Evolutionary conservation across 2,113 vertebrate species (phyloP).

Genomic region (Aramus guarauna): DNA sequence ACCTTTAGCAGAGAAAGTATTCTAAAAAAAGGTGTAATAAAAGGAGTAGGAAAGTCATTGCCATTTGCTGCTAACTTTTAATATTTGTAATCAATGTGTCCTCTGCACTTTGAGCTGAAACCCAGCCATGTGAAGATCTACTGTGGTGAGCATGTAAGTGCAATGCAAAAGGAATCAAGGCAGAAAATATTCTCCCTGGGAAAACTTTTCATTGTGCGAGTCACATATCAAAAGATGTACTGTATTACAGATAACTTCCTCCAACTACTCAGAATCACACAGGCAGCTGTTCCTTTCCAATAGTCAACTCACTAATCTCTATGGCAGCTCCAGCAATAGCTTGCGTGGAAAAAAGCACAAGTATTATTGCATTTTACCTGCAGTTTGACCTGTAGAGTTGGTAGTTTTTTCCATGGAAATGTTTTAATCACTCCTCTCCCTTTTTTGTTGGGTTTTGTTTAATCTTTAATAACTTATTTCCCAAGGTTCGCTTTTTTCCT

Average conservation of each 20-base stretch:
- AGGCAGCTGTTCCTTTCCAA: neutral
- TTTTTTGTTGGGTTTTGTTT: neutral
- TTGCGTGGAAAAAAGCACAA: neutral
- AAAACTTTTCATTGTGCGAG: neutral
- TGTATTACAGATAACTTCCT: neutral
- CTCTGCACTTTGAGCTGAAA: neutral
- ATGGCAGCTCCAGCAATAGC: neutral
- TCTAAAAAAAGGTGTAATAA: neutral
- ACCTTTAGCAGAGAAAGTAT: neutral
- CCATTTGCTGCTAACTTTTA: neutral
- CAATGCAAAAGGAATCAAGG: neutral
- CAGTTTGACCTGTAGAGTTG: neutral
- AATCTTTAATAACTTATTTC: neutral
- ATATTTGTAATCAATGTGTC: neutral
- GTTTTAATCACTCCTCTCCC: accelerated
- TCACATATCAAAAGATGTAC: neutral
- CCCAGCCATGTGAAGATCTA: neutral
- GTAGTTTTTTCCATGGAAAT: neutral
- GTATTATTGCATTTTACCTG: neutral
- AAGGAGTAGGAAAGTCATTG: neutral
- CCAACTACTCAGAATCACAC: neutral
- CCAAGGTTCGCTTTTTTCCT: neutral
- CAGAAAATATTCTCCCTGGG: neutral
- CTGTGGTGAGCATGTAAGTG: neutral
- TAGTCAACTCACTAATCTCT: neutral